Evolutionary conservation across 2,797 vertebrate species (phyloP), one percentile per base, ranked within the genome.

Genomic region (Neostethus bicornis): DNA sequence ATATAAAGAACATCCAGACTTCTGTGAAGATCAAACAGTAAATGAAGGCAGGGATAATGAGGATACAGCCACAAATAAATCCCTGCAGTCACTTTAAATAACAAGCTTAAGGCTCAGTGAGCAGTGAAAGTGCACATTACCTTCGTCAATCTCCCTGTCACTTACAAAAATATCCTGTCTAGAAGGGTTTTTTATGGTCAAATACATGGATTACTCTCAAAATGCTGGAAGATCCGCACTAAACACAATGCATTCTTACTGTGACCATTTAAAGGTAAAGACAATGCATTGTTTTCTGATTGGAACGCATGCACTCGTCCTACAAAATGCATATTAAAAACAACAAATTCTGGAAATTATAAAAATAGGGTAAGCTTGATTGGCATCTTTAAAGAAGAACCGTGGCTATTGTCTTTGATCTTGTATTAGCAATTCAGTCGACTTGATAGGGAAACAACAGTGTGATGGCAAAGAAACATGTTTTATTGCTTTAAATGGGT

Each of bases 341-440:
- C 45, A 21, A 59, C 20, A 75, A 68, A 76, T 73, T 69, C 28
- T 50, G 47, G 48, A 50, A 68, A 21, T 44, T 17, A 34, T 66
- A 50, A 85, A n/a, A 86, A 70, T 77, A 54, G 85, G 79, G 74
- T 64, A 87, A 89, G 81, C 86, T 81, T 90, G 84, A 89, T 66
- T 85, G 87, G 72, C 85, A 68, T 35, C 16, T 64, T 57, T 52
- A 84, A 77, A 86, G 75, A 79, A 45, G 60, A 42, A 53, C 54
- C 70, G 79, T 81, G 73, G 69, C 76, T 68, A 51, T 55, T 66
- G 50, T 73, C 52, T 65, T 55, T 44, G 38, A 65, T 72, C 23
- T 68, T 51, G 59, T 69, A 78, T 79, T 79, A 73, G 45, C 53
- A 42, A 12, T 53, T 21, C 44, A 63, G 21, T 58, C 35, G 28